phyloP scores from a whole-genome alignment of 2,888 invertebrate genomes.

The Drosophila mayaguana region DNA sequence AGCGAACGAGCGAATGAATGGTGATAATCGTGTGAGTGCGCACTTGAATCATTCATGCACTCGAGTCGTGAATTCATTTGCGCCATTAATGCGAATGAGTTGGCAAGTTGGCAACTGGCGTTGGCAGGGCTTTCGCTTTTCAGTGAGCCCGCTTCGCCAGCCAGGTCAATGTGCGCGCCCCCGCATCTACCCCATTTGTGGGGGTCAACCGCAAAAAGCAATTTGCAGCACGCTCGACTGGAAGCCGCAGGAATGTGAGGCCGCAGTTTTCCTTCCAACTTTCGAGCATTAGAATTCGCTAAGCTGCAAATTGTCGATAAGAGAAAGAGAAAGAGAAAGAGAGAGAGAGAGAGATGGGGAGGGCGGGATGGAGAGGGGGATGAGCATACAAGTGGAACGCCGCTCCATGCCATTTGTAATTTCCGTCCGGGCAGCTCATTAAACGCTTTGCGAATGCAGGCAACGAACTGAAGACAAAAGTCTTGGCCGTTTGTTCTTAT shows the following conservation, averaged over 20 bases:
- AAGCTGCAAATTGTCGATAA: conserved; percentile 71
- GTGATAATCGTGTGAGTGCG: conserved; percentile 39
- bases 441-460: conserved; percentile 57
- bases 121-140: conserved; percentile 53
- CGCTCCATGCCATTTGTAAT: conserved; percentile 49
- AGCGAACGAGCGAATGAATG: conserved; percentile 18
- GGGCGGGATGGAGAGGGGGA: neutral
- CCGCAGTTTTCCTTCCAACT: neutral
- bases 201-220: conserved; percentile 45
- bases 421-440: conserved; percentile 66
- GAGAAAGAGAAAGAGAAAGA: neutral
- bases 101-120: conserved; percentile 48
- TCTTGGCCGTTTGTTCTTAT: conserved; percentile 39
- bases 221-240: conserved; percentile 63
- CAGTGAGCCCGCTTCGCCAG: neutral
- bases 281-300: conserved; percentile 56
- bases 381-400: conserved; percentile 40
- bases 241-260: conserved; percentile 67
- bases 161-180: conserved; percentile 37
- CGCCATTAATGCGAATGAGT: conserved; percentile 53
- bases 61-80: conserved; percentile 21
- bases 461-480: conserved; percentile 40
- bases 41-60: conserved; percentile 51
- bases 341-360: neutral
- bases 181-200: conserved; percentile 20